phyloP scores from a whole-genome alignment of 2,797 vertebrate species.

The Spondyliosoma cantharus region DNA sequence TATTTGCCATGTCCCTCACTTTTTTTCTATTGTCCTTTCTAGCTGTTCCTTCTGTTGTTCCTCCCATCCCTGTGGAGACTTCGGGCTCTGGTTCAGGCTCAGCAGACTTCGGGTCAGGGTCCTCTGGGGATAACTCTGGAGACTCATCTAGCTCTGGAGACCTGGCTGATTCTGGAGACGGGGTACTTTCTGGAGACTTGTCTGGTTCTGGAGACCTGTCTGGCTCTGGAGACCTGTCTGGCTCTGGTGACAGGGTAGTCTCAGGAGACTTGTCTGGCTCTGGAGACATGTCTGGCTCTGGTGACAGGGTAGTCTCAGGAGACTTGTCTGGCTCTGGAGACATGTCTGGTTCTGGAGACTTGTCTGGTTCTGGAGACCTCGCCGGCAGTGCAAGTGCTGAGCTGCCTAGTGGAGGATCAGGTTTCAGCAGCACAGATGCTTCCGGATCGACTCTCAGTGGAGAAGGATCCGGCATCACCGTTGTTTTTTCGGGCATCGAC shows the following conservation, averaged over 20 bases:
- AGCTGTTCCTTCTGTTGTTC: conserved; percentile 81
- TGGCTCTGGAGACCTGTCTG: conserved; percentile 18
- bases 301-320: background rate
- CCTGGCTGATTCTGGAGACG: conserved; percentile 26
- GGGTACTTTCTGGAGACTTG: conserved; percentile 12
- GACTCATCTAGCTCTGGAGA: conserved; percentile 14
- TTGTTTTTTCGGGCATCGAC: conserved; percentile 69
- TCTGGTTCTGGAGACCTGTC: conserved; percentile 27
- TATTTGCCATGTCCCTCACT: conserved; percentile 15
- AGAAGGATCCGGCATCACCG: conserved; percentile 64
- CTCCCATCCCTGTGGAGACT: conserved; percentile 74
- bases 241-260: background rate
- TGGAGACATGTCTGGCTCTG: conserved; percentile 21
- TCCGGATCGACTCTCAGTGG: conserved; percentile 77
- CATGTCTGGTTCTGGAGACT: conserved; percentile 15
- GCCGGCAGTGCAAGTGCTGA: conserved; percentile 39
- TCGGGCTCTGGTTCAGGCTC: conserved; percentile 73
- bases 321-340: background rate
- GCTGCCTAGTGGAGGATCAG: conserved; percentile 50
- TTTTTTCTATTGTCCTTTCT: conserved; percentile 49
- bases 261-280: background rate
- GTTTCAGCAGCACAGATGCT: conserved; percentile 46
- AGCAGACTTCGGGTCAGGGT: conserved; percentile 56
- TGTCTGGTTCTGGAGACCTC: conserved; percentile 41
- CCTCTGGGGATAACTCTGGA: conserved; percentile 34